Evolutionary conservation across 2,113 vertebrate species (phyloP).

Genomic region (Salvelinus fontinalis): DNA sequence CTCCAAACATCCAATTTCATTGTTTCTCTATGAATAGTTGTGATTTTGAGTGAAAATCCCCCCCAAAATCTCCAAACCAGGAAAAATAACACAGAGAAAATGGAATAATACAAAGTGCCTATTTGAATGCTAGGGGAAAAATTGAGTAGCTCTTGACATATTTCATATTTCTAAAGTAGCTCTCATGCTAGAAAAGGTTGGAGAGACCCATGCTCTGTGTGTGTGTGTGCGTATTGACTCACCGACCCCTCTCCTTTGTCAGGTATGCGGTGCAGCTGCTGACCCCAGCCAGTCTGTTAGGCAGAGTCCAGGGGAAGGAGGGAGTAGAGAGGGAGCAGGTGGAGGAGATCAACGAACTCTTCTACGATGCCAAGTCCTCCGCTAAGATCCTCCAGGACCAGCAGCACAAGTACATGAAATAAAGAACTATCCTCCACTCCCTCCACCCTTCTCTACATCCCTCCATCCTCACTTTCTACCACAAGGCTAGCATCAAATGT

Average conservation of each 20-base stretch:
- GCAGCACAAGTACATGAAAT: conserved; percentile 98
- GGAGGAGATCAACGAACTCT: conserved; percentile 97
- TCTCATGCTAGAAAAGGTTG: conserved; percentile 87
- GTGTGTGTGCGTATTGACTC: too few species aligned
- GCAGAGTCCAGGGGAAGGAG: conserved; percentile 94
- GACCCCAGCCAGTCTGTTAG: conserved; percentile 91
- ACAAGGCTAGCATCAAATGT: neutral
- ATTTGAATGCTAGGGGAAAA: conserved; percentile 81
- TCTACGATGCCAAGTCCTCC: conserved; percentile 97
- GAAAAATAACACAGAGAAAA: too few species aligned
- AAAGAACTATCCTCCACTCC: conserved; percentile 10
- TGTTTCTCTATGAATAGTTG: too few species aligned
- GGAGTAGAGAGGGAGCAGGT: conserved; percentile 93
- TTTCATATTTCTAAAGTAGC: too few species aligned
- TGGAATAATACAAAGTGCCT: too few species aligned
- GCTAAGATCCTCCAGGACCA: conserved; percentile 98
- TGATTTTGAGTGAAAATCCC: too few species aligned
- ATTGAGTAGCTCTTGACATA: conserved; percentile 73
- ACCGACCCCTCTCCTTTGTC: conserved; percentile 18
- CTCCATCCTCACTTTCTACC: neutral
- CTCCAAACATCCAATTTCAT: too few species aligned
- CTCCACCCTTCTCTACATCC: neutral
- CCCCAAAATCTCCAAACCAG: too few species aligned
- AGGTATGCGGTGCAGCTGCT: conserved; percentile 94
- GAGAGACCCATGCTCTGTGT: conserved; percentile 73